A percentile compares a stretch with the other conserved stretches of the same genome.
Evolutionary conservation across 2,797 vertebrate species (phyloP).

Genomic region (Erpetoichthys calabaricus): DNA sequence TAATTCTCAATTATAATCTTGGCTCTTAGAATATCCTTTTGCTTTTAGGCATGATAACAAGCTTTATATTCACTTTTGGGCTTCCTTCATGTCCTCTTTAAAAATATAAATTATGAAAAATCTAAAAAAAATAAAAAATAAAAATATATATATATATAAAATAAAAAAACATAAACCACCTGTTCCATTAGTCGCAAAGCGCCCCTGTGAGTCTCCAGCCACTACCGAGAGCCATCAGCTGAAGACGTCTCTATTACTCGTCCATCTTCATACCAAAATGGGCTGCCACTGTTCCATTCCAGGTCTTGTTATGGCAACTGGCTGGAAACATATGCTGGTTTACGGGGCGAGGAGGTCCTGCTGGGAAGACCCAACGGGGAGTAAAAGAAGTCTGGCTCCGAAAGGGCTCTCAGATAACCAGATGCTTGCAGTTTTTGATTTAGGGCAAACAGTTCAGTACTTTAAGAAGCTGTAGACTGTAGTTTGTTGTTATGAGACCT

Average conservation of each 20-base stretch:
- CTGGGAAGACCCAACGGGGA: constrained; percentile 9
- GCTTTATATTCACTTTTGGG: constrained; percentile 62
- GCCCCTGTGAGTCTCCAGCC: constrained; percentile 20
- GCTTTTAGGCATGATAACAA: constrained; percentile 14
- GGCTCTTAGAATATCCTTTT: constrained; percentile 41
- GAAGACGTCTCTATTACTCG: neutral
- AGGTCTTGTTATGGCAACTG: constrained; percentile 1
- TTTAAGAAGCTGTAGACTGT: constrained; percentile 88
- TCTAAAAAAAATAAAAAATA: constrained; percentile 39
- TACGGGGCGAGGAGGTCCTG: constrained; percentile 23
- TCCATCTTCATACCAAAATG: constrained; percentile 12
- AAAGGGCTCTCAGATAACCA: constrained; percentile 53
- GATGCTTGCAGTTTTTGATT: constrained; percentile 50
- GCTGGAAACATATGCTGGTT: constrained; percentile 41
- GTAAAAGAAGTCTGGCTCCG: constrained; percentile 21
- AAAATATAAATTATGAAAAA: neutral
- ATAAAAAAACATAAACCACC: constrained; percentile 13
- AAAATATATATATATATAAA: constrained; percentile 14
- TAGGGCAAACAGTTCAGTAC: constrained; percentile 51
- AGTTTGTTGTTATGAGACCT: constrained; percentile 99
- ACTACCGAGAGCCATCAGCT: neutral
- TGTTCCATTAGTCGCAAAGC: constrained; percentile 36
- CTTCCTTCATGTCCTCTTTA: constrained; percentile 39
- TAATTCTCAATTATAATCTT: constrained; percentile 66
- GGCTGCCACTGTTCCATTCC: constrained; percentile 18